These are phyloP conservation scores for Stenurella melanura DNA, from an alignment of 2,888 invertebrate species.

Conservation along the genomic window DNA sequence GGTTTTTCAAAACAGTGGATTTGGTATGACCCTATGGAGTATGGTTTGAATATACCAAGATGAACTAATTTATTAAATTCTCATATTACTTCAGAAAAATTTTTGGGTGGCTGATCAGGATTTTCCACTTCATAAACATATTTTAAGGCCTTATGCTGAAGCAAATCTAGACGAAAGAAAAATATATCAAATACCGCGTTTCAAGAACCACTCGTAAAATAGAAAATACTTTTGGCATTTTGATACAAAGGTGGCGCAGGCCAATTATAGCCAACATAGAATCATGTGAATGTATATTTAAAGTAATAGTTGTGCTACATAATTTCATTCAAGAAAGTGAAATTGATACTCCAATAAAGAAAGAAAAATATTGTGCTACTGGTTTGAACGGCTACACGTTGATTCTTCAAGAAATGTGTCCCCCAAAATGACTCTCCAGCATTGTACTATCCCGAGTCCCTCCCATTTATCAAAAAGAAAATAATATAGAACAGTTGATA, in stretches of 20 bases:
- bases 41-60: not conserved
- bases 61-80: not conserved
- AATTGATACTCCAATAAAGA: too few relatives aligned
- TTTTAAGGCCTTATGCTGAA: slow-evolving; percentile 14
- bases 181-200: slow-evolving; percentile 28
- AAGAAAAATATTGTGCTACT: too few relatives aligned
- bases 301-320: too few relatives aligned
- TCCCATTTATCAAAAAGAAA: too few relatives aligned
- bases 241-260: slow-evolving; percentile 4
- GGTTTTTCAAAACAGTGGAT: not conserved
- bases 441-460: too few relatives aligned
- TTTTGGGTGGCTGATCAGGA: slow-evolving; percentile 22
- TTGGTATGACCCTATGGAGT: not conserved
- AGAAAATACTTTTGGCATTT: slow-evolving; percentile 13
- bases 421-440: too few relatives aligned
- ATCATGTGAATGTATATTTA: too few relatives aligned
- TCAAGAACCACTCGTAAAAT: not conserved
- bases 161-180: not conserved
- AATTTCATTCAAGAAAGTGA: too few relatives aligned
- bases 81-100: not conserved
- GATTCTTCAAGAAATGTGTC: too few relatives aligned
- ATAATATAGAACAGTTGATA: too few relatives aligned
- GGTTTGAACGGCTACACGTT: too few relatives aligned
- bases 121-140: slow-evolving; percentile 10
- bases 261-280: not conserved